Conservation (phyloP, 2,797 vertebrate genomes). For the Urocyon cinereoargenteus region DNA sequence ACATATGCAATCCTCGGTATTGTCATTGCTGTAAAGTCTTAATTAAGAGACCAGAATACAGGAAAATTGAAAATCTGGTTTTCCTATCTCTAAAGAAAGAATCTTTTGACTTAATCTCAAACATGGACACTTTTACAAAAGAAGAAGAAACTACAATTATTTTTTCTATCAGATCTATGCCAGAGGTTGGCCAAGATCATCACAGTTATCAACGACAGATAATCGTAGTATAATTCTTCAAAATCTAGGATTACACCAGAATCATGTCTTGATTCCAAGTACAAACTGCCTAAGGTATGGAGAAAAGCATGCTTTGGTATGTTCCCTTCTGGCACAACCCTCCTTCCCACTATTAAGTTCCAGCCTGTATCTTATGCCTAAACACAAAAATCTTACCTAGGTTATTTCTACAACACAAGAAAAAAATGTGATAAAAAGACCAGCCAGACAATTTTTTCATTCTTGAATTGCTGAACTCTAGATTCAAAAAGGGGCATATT, state of each 20-base stretch:
- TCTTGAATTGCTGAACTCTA: constrained; percentile 31
- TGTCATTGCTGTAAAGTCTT: not conserved
- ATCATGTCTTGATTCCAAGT: not conserved
- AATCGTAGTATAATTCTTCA: not conserved
- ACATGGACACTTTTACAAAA: not conserved
- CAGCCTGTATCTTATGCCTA: not conserved
- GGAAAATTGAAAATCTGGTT: not conserved
- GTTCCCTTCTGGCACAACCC: not conserved
- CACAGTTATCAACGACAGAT: not conserved
- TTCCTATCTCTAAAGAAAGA: not conserved
- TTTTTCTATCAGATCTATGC: not conserved
- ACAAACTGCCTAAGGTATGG: not conserved
- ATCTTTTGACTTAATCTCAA: constrained; percentile 25
- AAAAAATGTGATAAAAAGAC: not conserved
- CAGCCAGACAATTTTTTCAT: not conserved
- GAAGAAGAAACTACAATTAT: not conserved
- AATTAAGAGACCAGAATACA: not conserved
- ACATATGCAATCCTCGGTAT: not conserved
- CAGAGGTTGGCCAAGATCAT: not conserved
- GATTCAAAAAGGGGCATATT: not conserved
- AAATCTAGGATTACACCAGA: not conserved
- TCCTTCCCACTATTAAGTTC: not conserved
- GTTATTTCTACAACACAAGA: not conserved
- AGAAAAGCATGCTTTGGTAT: not conserved
- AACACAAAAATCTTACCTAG: not conserved